Conservation (phyloP, 2,797 vertebrate genomes). For the Esox masquinongy region DNA sequence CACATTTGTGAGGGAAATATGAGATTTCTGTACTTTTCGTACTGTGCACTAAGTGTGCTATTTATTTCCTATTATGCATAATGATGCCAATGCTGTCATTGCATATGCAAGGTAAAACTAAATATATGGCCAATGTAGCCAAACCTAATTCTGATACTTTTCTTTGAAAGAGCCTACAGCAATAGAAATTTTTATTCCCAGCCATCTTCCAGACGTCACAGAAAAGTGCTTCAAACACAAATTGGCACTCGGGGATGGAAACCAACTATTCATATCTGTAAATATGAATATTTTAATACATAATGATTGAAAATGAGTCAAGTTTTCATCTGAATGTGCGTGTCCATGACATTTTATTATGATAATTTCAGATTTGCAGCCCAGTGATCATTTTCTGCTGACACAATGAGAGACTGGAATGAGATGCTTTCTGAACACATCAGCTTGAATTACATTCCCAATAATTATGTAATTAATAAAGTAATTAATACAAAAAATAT, state of each 20-base stretch:
- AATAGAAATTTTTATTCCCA: neutral
- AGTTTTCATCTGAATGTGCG: neutral
- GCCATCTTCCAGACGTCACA: neutral
- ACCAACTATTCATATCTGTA: conserved; percentile 49
- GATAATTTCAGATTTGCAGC: conserved; percentile 53
- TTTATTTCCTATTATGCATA: neutral
- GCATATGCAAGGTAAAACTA: neutral
- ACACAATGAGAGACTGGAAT: conserved; percentile 40
- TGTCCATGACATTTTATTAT: conserved; percentile 48
- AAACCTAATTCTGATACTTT: neutral
- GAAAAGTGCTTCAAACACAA: neutral
- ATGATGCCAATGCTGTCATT: neutral
- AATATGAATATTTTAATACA: conserved; percentile 60
- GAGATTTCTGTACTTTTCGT: neutral
- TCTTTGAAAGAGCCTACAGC: neutral
- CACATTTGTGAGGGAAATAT: neutral
- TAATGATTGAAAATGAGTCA: conserved; percentile 32
- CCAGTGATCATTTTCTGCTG: conserved; percentile 65
- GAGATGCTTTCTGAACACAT: conserved; percentile 44
- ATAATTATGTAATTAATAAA: conserved; percentile 25
- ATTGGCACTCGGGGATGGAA: conserved; percentile 1
- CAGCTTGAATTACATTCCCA: conserved; percentile 55
- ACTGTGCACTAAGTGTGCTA: neutral
- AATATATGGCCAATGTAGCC: neutral
- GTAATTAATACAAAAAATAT: conserved; percentile 53